Evolutionary conservation across 2,888 invertebrate genomes (phyloP).

Genomic region (Pollenia amentaria): DNA sequence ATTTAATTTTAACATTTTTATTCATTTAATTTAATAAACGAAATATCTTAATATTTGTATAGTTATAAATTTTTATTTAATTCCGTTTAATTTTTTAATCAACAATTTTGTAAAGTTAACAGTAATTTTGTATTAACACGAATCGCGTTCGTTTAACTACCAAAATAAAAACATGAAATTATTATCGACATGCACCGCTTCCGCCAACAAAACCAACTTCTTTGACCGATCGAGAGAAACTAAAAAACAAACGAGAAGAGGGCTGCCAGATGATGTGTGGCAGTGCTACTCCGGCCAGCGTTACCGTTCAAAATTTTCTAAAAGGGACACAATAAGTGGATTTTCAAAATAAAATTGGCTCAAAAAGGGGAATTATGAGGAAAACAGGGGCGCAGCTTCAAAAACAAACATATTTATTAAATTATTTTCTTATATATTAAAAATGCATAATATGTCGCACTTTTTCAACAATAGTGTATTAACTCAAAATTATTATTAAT

Average conservation of each 20-base stretch:
- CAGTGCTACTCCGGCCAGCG: no score
- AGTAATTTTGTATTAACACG: constrained; percentile 52
- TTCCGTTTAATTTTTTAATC: background rate
- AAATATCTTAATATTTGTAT: background rate
- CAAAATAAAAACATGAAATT: constrained; percentile 4
- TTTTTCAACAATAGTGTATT: no score
- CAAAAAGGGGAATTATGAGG: no score
- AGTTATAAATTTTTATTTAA: background rate
- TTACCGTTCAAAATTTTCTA: no score
- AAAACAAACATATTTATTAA: no score
- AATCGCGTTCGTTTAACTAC: constrained; percentile 48
- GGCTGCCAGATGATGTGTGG: no score
- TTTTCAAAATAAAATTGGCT: no score
- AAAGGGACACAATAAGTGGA: no score
- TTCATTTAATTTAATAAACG: background rate
- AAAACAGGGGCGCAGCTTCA: no score
- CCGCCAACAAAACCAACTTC: constrained; percentile 34
- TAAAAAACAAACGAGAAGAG: constrained; percentile 28
- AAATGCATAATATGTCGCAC: no score
- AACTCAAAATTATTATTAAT: no score
- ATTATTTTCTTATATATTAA: no score
- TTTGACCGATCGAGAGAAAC: constrained; percentile 66
- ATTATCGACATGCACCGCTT: background rate
- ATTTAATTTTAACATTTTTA: background rate
- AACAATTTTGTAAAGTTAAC: constrained; percentile 26